Percentiles rank a stretch among this genome's conserved stretches.
Evolutionary conservation across 2,888 invertebrate species (phyloP).

Genomic region (Exephanes ischioxanthus): DNA sequence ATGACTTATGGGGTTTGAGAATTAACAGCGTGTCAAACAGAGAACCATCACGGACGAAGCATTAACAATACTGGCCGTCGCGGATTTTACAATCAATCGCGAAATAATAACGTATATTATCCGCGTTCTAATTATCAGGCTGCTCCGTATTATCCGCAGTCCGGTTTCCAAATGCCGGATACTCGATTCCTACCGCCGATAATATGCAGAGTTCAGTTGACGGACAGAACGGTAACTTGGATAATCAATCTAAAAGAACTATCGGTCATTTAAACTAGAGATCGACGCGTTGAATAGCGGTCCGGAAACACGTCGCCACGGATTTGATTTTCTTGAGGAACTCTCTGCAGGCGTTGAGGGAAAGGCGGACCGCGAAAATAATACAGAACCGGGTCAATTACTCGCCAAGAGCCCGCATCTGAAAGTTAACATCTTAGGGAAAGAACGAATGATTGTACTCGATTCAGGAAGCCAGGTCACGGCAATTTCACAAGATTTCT

Average conservation of each 20-base stretch:
- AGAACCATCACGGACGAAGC: background rate
- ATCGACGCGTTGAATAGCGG: constrained; percentile 7
- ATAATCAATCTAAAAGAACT: background rate
- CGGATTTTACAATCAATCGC: background rate
- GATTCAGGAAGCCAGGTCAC: background rate
- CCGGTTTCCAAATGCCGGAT: background rate
- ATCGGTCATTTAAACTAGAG: constrained; percentile 2
- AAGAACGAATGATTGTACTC: background rate
- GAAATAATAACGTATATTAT: background rate
- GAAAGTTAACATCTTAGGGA: background rate
- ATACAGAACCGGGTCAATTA: background rate
- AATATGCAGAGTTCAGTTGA: background rate
- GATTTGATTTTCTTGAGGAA: constrained; percentile 1
- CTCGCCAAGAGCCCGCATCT: background rate
- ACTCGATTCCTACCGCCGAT: constrained; percentile 39
- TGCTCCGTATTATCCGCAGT: background rate
- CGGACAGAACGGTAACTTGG: background rate
- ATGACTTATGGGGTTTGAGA: background rate
- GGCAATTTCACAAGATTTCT: background rate
- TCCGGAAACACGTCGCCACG: constrained; percentile 12
- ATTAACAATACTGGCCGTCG: background rate
- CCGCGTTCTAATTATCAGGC: background rate
- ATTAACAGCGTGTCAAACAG: background rate
- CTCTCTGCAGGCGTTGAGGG: background rate
- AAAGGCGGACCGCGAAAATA: constrained; percentile 4